Conservation (phyloP, 2,797 vertebrate genomes). For the Sebastes paucispinis region DNA sequence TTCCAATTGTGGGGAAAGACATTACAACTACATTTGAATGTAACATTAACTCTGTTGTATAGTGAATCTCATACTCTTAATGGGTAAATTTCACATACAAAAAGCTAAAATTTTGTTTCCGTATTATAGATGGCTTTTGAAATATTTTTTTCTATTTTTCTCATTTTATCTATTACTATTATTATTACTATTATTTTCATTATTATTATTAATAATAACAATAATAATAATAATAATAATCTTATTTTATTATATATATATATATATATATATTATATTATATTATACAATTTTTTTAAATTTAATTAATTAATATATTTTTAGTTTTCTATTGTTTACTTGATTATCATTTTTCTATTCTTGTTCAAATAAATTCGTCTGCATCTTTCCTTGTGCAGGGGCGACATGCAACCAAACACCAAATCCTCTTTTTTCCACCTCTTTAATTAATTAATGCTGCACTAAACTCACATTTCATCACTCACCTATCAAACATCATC, state of each 20-base stretch:
- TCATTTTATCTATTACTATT: no score
- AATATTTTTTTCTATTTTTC: background rate
- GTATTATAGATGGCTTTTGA: background rate
- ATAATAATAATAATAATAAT: no score
- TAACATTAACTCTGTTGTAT: background rate
- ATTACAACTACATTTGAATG: background rate
- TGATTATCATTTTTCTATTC: background rate
- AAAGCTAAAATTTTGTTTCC: background rate
- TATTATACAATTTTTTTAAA: no score
- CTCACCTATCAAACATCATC: background rate
- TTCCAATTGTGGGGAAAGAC: background rate
- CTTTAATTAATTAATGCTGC: background rate
- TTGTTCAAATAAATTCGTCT: background rate
- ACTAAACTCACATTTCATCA: background rate
- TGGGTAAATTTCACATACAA: background rate
- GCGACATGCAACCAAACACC: background rate
- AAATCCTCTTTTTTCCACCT: background rate
- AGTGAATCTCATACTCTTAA: background rate
- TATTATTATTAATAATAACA: no score
- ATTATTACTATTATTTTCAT: no score
- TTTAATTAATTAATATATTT: background rate
- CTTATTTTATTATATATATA: no score
- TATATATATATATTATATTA: no score
- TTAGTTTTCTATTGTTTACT: background rate
- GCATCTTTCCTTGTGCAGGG: background rate